Conservation (phyloP, 2,113 vertebrate species). For the Caracal caracal region DNA sequence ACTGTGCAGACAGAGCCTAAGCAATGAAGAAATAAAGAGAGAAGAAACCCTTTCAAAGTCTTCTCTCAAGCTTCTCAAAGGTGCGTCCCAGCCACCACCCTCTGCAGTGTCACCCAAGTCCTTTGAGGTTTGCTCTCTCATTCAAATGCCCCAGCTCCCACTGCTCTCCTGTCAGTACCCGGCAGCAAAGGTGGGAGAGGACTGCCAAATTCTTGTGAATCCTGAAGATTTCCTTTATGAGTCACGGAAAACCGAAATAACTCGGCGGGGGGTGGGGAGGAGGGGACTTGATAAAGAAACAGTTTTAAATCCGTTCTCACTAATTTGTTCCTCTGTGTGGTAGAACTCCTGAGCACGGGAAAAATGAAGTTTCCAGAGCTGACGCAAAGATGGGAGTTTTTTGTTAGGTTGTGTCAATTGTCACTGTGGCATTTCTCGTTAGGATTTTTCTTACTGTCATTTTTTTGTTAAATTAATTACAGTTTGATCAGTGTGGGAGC, state of each 20-base stretch:
- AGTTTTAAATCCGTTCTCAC: conserved; percentile 35
- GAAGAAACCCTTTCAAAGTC: not conserved
- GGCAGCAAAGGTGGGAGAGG: not conserved
- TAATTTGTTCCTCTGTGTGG: not conserved
- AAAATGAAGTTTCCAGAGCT: conserved; percentile 34
- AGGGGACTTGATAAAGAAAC: not conserved
- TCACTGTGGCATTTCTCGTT: conserved; percentile 57
- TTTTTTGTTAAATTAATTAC: conserved; percentile 79
- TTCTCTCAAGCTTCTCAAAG: not conserved
- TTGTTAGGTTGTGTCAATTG: conserved; percentile 55
- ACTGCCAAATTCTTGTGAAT: not conserved
- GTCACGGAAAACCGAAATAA: conserved; percentile 48
- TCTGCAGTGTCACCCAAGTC: not conserved
- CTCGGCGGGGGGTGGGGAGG: not conserved
- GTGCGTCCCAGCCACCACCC: not conserved
- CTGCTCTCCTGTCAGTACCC: not conserved
- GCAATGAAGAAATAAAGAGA: not conserved
- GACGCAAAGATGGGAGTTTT: conserved; percentile 54
- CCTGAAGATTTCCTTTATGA: conserved; percentile 41
- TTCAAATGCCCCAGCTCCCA: not conserved
- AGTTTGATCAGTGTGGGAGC: conserved; percentile 74
- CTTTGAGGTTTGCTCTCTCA: not conserved
- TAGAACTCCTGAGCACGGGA: not conserved
- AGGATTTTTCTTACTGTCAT: conserved; percentile 74
- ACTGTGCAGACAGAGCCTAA: not conserved